Base-by-base conservation (phyloP, 1,140 invertebrate genomes). In the Stenopsyche tienmushanensis region DNA sequence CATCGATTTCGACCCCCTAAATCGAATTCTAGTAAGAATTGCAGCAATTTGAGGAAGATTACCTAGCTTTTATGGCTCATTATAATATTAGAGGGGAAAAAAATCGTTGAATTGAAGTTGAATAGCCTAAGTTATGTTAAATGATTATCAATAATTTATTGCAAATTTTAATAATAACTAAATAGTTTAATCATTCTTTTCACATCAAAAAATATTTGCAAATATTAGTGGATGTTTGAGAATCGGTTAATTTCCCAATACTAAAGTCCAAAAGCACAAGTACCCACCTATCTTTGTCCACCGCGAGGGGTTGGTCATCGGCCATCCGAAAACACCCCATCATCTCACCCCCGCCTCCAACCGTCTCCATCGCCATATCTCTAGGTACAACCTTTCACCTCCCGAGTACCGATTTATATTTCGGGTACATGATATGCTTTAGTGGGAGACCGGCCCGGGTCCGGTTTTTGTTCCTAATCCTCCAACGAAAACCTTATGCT, bases 361-460 rank as follows among this genome's bases (percentile, higher is more conserved):
- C 23, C 52, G 26, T 25, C 41, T 29, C 44, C 57, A 44, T 23
- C 42, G 57, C 44, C 57, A 34, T 60, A 60, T 60, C 57, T 60
- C 57, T 47, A 47, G 57, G 44, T 60, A 60, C 44, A 60, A 60
- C 57, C 57, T 60, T 60, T 64, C 52, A 64, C 54, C 64, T 65
- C 54, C 64, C 55, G 41, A 24, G 57, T 49, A 53, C 54, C 64
- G 64, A 65, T 65, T 65, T 65, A 65, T 65, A 65, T 60, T 65
- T 65, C 26, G 54, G 52, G 63, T 50, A 49, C 41, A 65, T 65
- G 63, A 65, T 65, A 65, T 49, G 63, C 54, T 49, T 58, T 64
- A 34, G 50, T n/a, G 50, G 23, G 13, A 20, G 45, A 49, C 9
- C 3, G 10, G 18, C 9, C 52, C 26, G 24, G 55, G 49, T 57